Evolutionary conservation across 2,888 invertebrate species (phyloP).

Genomic region (Chalcis sispes): DNA sequence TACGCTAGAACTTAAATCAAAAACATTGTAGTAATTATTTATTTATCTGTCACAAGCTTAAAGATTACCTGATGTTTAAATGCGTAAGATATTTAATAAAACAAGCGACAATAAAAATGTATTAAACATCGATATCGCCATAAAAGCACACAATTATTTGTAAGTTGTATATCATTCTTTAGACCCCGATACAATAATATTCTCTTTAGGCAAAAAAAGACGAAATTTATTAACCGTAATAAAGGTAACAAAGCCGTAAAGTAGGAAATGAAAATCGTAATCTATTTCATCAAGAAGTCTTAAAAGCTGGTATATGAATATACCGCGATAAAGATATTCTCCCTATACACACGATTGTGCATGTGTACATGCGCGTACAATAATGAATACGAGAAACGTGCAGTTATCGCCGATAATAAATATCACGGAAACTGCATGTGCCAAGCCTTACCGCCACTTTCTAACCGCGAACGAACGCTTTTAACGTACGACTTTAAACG

Average conservation of each 20-base stretch:
- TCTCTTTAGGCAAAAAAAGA: neutral
- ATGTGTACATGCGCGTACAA: constrained; percentile 12
- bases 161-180: no score
- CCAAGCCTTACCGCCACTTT: no score
- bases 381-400: constrained; percentile 42
- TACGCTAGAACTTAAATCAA: no score
- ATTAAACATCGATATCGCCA: no score
- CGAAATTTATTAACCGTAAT: constrained; percentile 8
- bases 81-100: no score
- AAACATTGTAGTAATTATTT: no score
- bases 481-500: neutral
- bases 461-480: neutral
- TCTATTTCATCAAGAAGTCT: constrained; percentile 28
- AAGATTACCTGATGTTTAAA: no score
- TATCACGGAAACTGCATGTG: no score
- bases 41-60: no score
- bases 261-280: constrained; percentile 6
- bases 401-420: constrained; percentile 34
- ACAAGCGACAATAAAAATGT: no score
- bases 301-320: neutral
- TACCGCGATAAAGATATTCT: no score
- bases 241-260: constrained; percentile 25
- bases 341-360: neutral
- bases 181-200: neutral
- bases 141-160: no score